Base-by-base conservation (phyloP, 2,113 vertebrate genomes). In the Ia io region DNA sequence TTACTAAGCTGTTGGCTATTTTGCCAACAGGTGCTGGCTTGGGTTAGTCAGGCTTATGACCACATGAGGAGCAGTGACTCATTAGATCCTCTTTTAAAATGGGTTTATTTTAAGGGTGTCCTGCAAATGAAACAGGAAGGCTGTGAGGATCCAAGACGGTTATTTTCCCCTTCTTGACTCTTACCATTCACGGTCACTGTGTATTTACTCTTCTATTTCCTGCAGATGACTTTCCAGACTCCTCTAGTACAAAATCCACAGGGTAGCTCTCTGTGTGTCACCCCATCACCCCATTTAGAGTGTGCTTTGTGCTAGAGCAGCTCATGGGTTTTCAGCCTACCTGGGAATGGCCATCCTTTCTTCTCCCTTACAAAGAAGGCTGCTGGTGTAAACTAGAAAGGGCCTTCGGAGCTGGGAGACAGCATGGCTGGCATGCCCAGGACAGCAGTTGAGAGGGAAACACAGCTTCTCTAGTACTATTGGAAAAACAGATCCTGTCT, bases 61-160 rank as follows among this genome's bases (percentile, higher is more conserved):
- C 44, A 92, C 77, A 83, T 88, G 53, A 84, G 56, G 51, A 92
- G 70, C 4, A 82, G 79, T 49, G 47, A 80, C 35, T 88, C 56
- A 42, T 76, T 18, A 73, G 65, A 76, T 13, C 17, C 23, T 59
- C 56, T 92, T 78, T 40, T 53, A 80, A 93, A 87, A 47, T 44
- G 40, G n/a, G 8, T 84, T 90, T 87, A 79, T 91, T 86, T 79
- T 93, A 67, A 92, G 40, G 73, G 56, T 35, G 84, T 56, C 5
- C 61, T 88, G 47, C 71, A 85, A 28, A 74, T 40, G 28, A 73
- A 97, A 95, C 49, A 86, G 70, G 63, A 85, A 88, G 18, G 17
- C 32, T n/a, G 0, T 79, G 49, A 91, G 79, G 28, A 83, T 51
- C 20, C 25, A 69, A 90, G 77, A 28, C 3, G 47, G 47, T 74